Evolutionary conservation across 2,113 vertebrate genomes (phyloP).

Genomic region (Pseudorhombus dupliciocellatus): DNA sequence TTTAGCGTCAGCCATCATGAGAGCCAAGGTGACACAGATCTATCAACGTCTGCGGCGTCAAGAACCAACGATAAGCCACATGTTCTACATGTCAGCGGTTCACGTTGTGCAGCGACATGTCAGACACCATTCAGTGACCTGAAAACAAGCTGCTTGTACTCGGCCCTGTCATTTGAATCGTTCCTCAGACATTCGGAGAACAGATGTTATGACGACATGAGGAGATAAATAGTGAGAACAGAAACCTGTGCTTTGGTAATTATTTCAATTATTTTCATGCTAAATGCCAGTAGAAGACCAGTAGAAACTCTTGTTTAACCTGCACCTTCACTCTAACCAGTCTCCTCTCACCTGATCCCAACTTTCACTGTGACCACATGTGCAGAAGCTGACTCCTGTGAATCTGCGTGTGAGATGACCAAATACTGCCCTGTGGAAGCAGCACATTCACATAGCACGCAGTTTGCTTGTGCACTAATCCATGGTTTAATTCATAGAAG

Average conservation of each 20-base stretch:
- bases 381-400: too few species aligned
- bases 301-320: too few species aligned
- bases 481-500: slow-evolving; percentile 27
- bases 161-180: slow-evolving; percentile 1
- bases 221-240: not conserved
- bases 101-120: too few species aligned
- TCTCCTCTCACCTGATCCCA: too few species aligned
- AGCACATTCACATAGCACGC: not conserved
- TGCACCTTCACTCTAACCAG: not conserved
- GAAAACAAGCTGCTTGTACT: not conserved
- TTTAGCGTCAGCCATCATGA: slow-evolving; percentile 29
- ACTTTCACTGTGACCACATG: not conserved
- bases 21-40: slow-evolving; percentile 59
- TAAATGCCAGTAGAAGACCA: not conserved
- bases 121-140: not conserved
- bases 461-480: slow-evolving; percentile 4
- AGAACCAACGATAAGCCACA: not conserved
- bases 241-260: not conserved
- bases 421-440: too few species aligned
- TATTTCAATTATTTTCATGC: not conserved
- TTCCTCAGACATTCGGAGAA: not conserved
- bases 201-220: not conserved
- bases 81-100: not conserved
- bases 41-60: slow-evolving; percentile 27
- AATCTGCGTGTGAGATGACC: too few species aligned